Evolutionary conservation across 2,113 vertebrate species (phyloP).

Genomic region (Hippocampus mohnikei): DNA sequence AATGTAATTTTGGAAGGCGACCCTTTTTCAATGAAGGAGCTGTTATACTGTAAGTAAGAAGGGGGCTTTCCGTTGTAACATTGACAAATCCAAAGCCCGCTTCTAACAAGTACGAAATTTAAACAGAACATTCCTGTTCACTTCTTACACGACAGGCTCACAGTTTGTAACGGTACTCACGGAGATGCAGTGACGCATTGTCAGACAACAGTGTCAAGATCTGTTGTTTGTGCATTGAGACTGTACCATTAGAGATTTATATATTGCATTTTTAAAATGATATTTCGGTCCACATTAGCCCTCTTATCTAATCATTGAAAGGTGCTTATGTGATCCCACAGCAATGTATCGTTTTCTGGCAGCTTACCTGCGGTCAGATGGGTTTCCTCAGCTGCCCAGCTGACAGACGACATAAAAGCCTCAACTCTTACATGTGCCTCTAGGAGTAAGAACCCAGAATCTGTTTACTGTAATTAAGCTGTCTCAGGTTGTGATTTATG

Average conservation of each 20-base stretch:
- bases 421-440: conserved; percentile 46
- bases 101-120: too few relatives aligned
- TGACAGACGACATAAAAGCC: conserved; percentile 56
- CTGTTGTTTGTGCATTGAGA: too few relatives aligned
- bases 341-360: conserved; percentile 47
- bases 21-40: too few relatives aligned
- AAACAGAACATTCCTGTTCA: too few relatives aligned
- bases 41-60: too few relatives aligned
- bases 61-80: too few relatives aligned
- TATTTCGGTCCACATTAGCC: not conserved
- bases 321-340: conserved; percentile 9
- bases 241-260: too few relatives aligned
- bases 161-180: too few relatives aligned
- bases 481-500: conserved; percentile 73
- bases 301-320: not conserved
- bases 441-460: conserved; percentile 53
- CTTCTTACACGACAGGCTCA: too few relatives aligned
- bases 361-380: conserved; percentile 59
- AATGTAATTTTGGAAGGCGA: too few relatives aligned
- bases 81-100: too few relatives aligned
- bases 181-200: too few relatives aligned
- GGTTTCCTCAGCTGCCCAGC: conserved; percentile 49
- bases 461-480: conserved; percentile 77
- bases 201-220: not conserved
- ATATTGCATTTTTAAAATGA: not conserved